phyloP scores from a whole-genome alignment of 2,888 invertebrate genomes.

The Epistrophe eligans region DNA sequence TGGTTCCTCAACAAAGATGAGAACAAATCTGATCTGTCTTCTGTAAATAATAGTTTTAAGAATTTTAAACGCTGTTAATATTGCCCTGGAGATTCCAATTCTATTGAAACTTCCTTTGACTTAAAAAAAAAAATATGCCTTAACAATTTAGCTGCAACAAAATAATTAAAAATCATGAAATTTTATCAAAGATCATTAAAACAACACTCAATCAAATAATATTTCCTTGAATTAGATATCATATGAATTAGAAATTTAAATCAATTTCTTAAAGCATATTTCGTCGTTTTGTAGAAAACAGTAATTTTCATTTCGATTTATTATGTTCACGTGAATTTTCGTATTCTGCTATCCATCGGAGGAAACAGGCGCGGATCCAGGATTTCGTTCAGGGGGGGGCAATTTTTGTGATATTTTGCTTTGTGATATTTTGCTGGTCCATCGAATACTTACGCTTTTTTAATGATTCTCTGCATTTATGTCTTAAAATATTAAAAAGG shows the following conservation, averaged over 20 bases:
- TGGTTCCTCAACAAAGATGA: slow-evolving; percentile 13
- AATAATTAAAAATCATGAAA: background rate
- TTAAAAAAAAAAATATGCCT: slow-evolving; percentile 63
- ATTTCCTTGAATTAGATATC: slow-evolving; percentile 11
- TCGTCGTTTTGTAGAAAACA: background rate
- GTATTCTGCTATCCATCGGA: no score
- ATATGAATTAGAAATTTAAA: background rate
- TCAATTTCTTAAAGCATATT: background rate
- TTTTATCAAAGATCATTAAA: background rate
- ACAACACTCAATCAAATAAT: background rate
- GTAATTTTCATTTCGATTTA: background rate
- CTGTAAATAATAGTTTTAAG: slow-evolving; percentile 59
- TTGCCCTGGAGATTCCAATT: slow-evolving; percentile 44
- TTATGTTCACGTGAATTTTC: no score
- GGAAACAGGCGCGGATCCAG: no score
- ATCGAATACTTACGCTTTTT: no score
- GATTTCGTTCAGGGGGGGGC: no score
- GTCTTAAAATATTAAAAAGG: no score
- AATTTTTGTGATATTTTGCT: no score
- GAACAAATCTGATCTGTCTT: slow-evolving; percentile 8
- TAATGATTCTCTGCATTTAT: no score
- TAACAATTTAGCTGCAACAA: slow-evolving; percentile 44
- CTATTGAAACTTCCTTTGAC: slow-evolving; percentile 22
- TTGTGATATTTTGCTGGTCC: no score
- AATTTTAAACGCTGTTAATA: slow-evolving; percentile 48